Evolutionary conservation across 2,113 vertebrate genomes (phyloP).

Genomic region (Cryptotis parvus): DNA sequence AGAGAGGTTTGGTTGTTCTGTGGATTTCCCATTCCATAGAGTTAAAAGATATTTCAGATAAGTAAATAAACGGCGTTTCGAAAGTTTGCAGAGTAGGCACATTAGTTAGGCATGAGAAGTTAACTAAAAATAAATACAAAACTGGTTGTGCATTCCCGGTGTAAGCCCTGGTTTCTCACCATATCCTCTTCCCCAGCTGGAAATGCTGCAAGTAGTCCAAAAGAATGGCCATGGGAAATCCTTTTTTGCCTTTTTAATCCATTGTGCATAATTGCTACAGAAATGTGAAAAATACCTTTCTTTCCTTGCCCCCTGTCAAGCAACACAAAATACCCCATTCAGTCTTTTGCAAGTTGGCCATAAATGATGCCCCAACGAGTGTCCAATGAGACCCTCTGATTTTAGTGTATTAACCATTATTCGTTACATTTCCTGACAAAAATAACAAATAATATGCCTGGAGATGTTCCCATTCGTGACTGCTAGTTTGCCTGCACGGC

Average conservation of each 20-base stretch:
- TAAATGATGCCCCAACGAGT: slow-evolving; percentile 74
- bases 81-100: not conserved
- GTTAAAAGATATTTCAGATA: no score
- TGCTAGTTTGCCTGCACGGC: slow-evolving; percentile 84
- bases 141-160: not conserved
- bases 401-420: slow-evolving; percentile 84
- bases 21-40: no score
- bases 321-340: slow-evolving; percentile 63
- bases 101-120: not conserved
- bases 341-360: slow-evolving; percentile 71
- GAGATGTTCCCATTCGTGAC: slow-evolving; percentile 84
- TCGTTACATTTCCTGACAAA: slow-evolving; percentile 83
- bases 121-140: slow-evolving; percentile 50
- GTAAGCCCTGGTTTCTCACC: slow-evolving; percentile 41
- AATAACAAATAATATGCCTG: slow-evolving; percentile 89
- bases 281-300: slow-evolving; percentile 70
- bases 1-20: no score
- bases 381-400: slow-evolving; percentile 79
- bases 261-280: slow-evolving; percentile 67
- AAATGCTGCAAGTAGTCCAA: slow-evolving; percentile 51
- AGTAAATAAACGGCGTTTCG: not conserved
- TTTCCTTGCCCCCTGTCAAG: not conserved
- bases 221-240: slow-evolving; percentile 73
- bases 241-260: slow-evolving; percentile 56
- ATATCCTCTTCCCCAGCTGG: slow-evolving; percentile 52